phyloP scores from a whole-genome alignment of 2,888 invertebrate species.

The Drosophila peninsularis region DNA sequence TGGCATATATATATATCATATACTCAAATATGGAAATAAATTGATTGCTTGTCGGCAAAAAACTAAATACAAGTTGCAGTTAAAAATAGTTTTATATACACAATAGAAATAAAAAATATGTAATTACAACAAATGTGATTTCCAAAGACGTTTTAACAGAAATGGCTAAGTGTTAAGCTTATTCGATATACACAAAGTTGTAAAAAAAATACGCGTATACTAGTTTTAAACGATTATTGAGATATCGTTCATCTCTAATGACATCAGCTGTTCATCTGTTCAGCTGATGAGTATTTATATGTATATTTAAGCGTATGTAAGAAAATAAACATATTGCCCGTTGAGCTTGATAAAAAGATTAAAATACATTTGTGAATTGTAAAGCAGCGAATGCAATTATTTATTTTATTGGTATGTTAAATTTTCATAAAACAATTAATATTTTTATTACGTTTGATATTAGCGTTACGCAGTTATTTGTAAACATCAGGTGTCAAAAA shows the following conservation, averaged over 20 bases:
- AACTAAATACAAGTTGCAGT: no score
- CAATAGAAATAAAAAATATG: no score
- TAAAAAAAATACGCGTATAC: neutral
- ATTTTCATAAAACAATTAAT: neutral
- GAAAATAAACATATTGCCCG: conserved; percentile 10
- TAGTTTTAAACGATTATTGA: neutral
- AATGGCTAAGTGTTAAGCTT: no score
- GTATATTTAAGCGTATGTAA: conserved; percentile 26
- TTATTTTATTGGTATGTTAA: conserved; percentile 34
- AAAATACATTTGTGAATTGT: conserved; percentile 15
- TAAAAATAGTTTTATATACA: no score
- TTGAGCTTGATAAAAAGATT: conserved; percentile 20
- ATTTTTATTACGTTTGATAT: neutral
- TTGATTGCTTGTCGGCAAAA: no score
- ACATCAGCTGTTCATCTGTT: conserved; percentile 41
- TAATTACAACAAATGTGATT: no score
- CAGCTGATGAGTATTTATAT: conserved; percentile 49
- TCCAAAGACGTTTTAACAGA: neutral
- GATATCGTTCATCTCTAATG: conserved; percentile 31
- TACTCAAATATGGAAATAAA: no score
- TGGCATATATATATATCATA: no score
- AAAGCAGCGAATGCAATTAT: conserved; percentile 1
- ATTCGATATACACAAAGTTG: no score
- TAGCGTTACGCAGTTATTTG: conserved; percentile 3
- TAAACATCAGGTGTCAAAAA: conserved; percentile 52